Conservation (phyloP, 2,113 vertebrate species). For the Irena cyanogastra region DNA sequence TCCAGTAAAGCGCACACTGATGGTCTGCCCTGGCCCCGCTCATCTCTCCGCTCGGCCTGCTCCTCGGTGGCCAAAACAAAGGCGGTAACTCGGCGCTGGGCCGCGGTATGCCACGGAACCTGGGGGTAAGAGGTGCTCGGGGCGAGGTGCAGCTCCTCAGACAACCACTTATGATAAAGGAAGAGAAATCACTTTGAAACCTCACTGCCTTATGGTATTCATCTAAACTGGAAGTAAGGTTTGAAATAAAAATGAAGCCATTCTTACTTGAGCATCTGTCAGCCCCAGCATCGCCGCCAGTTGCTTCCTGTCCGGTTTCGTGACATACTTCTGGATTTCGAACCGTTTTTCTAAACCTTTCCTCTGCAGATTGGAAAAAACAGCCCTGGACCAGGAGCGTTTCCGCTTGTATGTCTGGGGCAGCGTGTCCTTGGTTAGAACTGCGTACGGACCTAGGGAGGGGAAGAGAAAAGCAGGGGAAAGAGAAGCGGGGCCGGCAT, state of each 20-base stretch:
- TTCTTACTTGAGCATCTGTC: constrained; percentile 93
- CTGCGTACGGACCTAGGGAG: constrained; percentile 87
- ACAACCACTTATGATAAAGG: neutral
- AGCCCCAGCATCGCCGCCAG: constrained; percentile 96
- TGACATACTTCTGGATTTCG: constrained; percentile 98
- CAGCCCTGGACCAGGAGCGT: constrained; percentile 94
- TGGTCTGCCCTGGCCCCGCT: neutral
- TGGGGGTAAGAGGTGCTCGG: neutral
- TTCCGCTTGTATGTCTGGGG: constrained; percentile 98
- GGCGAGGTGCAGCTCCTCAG: neutral
- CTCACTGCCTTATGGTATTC: neutral
- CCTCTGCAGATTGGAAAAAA: constrained; percentile 97
- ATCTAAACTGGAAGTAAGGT: neutral
- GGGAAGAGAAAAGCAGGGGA: neutral
- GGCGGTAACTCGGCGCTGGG: neutral
- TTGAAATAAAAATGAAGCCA: neutral
- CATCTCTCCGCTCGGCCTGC: neutral
- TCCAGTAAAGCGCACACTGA: neutral
- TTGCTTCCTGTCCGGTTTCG: constrained; percentile 97
- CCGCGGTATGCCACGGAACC: rapidly evolving
- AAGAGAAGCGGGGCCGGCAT: neutral
- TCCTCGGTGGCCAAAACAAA: constrained; percentile 33
- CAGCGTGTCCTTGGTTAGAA: constrained; percentile 98
- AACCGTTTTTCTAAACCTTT: constrained; percentile 98
- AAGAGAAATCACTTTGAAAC: neutral